Percentiles rank a stretch among this genome's conserved stretches.
These are phyloP conservation scores for Bilobella aurantiaca DNA, from an alignment of 1,140 invertebrate species.

Conservation along the genomic window DNA sequence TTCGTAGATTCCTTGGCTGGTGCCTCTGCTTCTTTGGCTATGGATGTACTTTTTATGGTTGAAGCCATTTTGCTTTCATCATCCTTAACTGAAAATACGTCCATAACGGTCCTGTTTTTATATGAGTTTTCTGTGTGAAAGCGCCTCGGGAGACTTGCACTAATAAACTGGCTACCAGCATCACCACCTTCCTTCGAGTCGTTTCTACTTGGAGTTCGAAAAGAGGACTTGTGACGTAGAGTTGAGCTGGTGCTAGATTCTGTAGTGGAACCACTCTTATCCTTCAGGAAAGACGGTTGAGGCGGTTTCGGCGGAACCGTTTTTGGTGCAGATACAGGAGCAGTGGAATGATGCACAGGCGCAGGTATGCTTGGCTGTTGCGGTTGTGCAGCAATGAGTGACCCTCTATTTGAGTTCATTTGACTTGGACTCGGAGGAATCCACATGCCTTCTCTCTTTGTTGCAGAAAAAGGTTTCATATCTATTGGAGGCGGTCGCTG, in stretches of 20 bases:
- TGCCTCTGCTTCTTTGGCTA: not conserved
- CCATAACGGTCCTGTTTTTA: not conserved
- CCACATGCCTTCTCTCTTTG: constrained; percentile 24
- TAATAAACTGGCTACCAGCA: not conserved
- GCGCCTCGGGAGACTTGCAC: not conserved
- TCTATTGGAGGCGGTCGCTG: not conserved
- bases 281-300: not conserved
- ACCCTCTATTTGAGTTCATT: constrained; percentile 18
- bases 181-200: not conserved
- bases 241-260: not conserved
- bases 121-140: not conserved
- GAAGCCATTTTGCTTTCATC: not conserved
- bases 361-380: not conserved
- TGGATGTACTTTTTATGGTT: not conserved
- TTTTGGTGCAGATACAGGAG: not conserved
- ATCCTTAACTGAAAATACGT: not conserved
- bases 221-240: not conserved
- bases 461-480: not conserved
- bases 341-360: not conserved
- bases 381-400: no score
- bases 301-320: not conserved
- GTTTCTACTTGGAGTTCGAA: not conserved
- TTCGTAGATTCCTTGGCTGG: not conserved
- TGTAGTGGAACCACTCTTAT: not conserved
- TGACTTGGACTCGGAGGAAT: constrained; percentile 32